Conservation (phyloP, 2,113 vertebrate species). For the Psophia crepitans region DNA sequence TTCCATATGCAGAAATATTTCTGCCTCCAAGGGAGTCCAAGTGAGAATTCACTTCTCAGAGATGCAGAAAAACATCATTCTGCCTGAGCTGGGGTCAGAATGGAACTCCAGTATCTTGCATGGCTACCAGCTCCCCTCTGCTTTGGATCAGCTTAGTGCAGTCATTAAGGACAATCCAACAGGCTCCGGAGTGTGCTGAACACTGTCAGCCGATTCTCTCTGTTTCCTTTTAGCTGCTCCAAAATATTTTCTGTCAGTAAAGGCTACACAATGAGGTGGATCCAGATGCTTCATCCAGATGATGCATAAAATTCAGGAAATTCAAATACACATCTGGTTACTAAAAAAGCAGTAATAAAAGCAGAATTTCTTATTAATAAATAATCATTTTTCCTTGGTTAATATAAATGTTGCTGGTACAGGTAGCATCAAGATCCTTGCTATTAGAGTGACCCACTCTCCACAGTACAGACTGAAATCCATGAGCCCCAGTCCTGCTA, state of each 20-base stretch:
- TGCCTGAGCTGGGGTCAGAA: not conserved
- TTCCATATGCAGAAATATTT: not conserved
- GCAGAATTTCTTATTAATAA: not conserved
- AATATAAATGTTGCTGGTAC: not conserved
- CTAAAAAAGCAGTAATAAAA: not conserved
- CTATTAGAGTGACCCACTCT: not conserved
- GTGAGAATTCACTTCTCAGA: not conserved
- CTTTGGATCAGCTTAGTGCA: too few species aligned
- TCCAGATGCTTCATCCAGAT: slow-evolving; percentile 15
- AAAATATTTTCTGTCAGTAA: not conserved
- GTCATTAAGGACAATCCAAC: not conserved
- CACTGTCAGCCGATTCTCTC: not conserved
- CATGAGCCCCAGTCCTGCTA: not conserved
- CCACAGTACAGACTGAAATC: not conserved
- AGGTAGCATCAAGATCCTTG: not conserved
- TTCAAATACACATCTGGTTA: not conserved
- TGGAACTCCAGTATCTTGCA: not conserved
- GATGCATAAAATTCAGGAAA: not conserved
- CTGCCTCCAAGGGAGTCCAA: not conserved
- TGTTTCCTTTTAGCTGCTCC: not conserved
- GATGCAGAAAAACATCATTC: not conserved
- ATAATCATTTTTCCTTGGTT: not conserved
- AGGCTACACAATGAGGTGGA: not conserved
- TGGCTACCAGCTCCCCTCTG: not conserved
- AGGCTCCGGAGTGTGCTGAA: not conserved